Base-by-base conservation (phyloP, 2,797 vertebrate species). In the Eutrigla gurnardus region DNA sequence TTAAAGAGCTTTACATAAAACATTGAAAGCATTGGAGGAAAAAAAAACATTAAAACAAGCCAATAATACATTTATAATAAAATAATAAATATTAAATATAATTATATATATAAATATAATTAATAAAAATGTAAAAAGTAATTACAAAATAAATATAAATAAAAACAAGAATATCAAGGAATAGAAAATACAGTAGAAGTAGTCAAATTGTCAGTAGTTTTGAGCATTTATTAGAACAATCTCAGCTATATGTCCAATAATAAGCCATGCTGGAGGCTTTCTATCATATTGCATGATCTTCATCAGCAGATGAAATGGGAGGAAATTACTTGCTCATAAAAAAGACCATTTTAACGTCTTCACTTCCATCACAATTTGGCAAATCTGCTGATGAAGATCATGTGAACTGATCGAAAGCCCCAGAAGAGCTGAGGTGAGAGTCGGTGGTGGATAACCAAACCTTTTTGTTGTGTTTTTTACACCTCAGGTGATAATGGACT, bases 401-500 rank as follows among this genome's bases (percentile, higher is more conserved):
- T n/a, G 7, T 65, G 14, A 57, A 35, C 7, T 25, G 32, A 59
- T 35, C 25, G 60, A 42, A 43, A 42, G 40, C 73, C 36, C 43
- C 10, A 25, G 37, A 52, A 32, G 2, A 25, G 33, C 4, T 60
- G 25, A 46, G 0, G 2, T 70, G 4, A 8, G 13, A 4, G 5
- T 42, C 18, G 6, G 2, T 40, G 13, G 2, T 37, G 17, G 3
- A 43, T 15, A 9, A 25, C 7, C 3, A 67, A 14, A 36, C 1
- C 25, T 25, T 25, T 25, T 25, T 25, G 32, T 18, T 45, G 1
- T 46, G 47, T 47, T 76, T 52, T 52, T 78, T 50, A 43, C 25
- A 55, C 68, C 46, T 66, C 36, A 95, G 95, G 84, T 77, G 70
- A 86, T 86, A 96, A 43, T 0, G 96, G 95, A 50, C 12, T 35